Percentiles rank a stretch among this genome's conserved stretches.
These are phyloP conservation scores for Australoheros scitulus DNA, from an alignment of 2,113 vertebrate species.

Conservation along the genomic window DNA sequence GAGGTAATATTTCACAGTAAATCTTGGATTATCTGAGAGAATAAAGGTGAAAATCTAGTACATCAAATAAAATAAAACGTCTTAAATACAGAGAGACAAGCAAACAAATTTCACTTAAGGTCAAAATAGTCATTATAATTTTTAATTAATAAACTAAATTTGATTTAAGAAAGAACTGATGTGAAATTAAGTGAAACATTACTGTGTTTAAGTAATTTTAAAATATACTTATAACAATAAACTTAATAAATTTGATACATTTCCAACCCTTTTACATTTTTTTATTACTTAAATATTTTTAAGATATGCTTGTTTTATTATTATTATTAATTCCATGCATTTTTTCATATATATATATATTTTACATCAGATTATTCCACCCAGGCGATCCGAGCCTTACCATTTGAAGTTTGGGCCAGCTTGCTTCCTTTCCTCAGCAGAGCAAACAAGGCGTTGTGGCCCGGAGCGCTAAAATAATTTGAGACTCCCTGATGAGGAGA, in stretches of 20 bases:
- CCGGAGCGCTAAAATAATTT: constrained; percentile 87
- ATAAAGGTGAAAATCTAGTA: background rate
- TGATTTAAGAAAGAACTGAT: background rate
- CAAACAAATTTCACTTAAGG: background rate
- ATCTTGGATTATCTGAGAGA: constrained; percentile 45
- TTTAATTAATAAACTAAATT: background rate
- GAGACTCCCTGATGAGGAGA: constrained; percentile 95
- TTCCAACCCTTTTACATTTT: background rate
- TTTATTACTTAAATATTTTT: background rate
- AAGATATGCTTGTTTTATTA: background rate
- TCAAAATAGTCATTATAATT: background rate
- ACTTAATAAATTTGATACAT: background rate
- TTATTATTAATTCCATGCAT: background rate
- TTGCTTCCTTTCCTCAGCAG: constrained; percentile 41
- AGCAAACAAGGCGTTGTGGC: constrained; percentile 69
- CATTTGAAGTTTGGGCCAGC: constrained; percentile 43
- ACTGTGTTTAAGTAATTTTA: background rate
- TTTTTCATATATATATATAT: background rate
- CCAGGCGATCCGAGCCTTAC: background rate
- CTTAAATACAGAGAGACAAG: background rate
- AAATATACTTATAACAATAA: background rate
- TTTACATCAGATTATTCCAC: background rate
- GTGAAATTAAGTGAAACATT: background rate
- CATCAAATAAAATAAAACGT: constrained; percentile 4
- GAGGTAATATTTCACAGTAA: constrained; percentile 37